phyloP scores from a whole-genome alignment of 2,888 invertebrate species.

The Orthosia cruda region DNA sequence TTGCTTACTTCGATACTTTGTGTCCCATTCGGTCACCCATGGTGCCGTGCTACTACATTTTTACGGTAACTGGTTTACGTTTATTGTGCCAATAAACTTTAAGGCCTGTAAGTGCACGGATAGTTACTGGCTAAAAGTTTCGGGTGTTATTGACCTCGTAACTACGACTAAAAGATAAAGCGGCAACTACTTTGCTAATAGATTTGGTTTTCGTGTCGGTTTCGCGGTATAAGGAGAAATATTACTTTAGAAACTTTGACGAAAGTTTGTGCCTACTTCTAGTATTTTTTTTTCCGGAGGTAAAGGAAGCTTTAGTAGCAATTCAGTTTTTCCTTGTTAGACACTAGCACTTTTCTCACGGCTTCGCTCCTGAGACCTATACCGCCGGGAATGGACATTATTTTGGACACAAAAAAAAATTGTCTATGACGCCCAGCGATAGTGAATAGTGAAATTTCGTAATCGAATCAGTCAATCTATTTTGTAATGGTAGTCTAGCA shows the following conservation, averaged over 20 bases:
- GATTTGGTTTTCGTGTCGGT: not conserved
- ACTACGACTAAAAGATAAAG: conserved; percentile 22
- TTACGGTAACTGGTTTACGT: conserved; percentile 54
- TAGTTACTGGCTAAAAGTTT: conserved; percentile 42
- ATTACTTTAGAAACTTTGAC: not conserved
- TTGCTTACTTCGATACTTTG: conserved; percentile 33
- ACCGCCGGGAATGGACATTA: no score
- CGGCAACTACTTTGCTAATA: conserved; percentile 6
- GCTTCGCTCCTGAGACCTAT: no score
- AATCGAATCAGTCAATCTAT: no score
- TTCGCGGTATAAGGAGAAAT: not conserved
- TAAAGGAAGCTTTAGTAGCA: not conserved
- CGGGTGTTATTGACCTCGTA: not conserved
- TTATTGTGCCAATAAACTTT: conserved; percentile 58
- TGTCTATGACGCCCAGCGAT: no score
- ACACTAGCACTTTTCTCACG: not conserved
- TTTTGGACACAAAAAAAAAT: no score
- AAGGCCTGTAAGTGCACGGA: conserved; percentile 19
- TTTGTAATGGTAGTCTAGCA: no score
- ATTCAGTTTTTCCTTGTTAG: not conserved
- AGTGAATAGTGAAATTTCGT: no score
- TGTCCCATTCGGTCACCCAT: conserved; percentile 41
- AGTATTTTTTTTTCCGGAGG: not conserved
- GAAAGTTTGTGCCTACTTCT: not conserved
- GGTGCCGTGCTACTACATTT: conserved; percentile 32